Evolutionary conservation across 2,113 vertebrate genomes (phyloP), one percentile per base, ranked within the genome.

Genomic region (Chloroceryle aenea): DNA sequence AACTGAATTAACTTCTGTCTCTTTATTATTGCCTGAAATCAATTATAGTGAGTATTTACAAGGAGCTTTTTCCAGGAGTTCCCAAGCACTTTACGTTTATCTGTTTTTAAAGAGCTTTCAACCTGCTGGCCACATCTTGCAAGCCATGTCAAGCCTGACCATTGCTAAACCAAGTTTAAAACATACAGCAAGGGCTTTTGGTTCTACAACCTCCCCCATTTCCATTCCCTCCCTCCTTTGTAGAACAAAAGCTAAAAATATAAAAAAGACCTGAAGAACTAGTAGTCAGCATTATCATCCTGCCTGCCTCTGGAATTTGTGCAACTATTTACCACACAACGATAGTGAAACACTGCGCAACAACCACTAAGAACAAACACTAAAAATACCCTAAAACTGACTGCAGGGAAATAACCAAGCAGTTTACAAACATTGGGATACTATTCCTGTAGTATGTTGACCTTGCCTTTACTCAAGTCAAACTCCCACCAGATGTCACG

Each of bases 1-100:
- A 84, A 52, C 36, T 68, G 75, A 92, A 81, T 94, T 94, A 89
- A 90, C 47, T 81, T 90, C 34, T 20, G 47, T n/a, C 47, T 80
- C 77, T 66, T 80, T 75, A 56, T 82, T 90, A 48, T 72, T 55
- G 29, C 26, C 58, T 59, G 73, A 94, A 95, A 87, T 69, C 10
- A 20, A 75, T 14, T 45, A 29, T 67, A 68, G 85, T 32, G 81
- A 62, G 68, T 77, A 23, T 91, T 84, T 89, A 72, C 38, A 80
- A 63, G 50, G 29, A 62, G 16, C 19, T 90, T 87, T 91, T 73
- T 21, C 47, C n/a, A 93, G 34, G 59, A 92, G 43, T 72, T 77
- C 38, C 66, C 64, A 68, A 80, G 90, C 9, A 25, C 29, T 85
- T 84, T 11, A 12, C 64, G 59, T 81, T 76, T 69, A 25, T 27